A percentile compares a stretch with the other conserved stretches of the same genome.
phyloP scores from a whole-genome alignment of 23 tunicate species.

The Trididemnum miniatum region DNA sequence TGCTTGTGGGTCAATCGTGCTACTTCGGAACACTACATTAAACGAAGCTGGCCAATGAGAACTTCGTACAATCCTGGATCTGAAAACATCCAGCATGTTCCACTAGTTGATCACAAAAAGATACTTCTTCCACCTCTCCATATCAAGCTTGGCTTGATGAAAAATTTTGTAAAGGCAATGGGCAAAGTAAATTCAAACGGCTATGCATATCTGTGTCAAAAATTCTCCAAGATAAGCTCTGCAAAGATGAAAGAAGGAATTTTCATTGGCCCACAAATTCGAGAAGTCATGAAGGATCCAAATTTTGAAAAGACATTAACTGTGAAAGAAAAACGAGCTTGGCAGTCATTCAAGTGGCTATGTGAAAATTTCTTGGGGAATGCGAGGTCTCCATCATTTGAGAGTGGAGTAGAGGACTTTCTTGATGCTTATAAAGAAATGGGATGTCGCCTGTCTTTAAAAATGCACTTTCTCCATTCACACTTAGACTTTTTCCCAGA shows the following conservation, averaged over 20 bases:
- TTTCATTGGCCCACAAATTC: slow-evolving; percentile 34
- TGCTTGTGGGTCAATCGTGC: slow-evolving; percentile 11
- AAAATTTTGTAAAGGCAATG: slow-evolving; percentile 35
- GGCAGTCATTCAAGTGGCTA: slow-evolving; percentile 13
- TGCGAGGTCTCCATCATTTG: slow-evolving; percentile 13
- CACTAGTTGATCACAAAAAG: slow-evolving; percentile 13
- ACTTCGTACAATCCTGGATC: slow-evolving; percentile 13
- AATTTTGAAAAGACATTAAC: slow-evolving; percentile 18
- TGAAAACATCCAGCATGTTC: slow-evolving; percentile 6
- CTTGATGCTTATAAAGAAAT: slow-evolving; percentile 32
- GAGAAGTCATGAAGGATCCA: slow-evolving; percentile 21
- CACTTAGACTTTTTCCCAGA: slow-evolving; percentile 22
- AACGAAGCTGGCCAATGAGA: slow-evolving; percentile 1
- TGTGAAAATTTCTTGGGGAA: slow-evolving; percentile 21
- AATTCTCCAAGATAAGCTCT: neutral
- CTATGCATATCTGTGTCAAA: slow-evolving; percentile 19
- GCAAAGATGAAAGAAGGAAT: slow-evolving; percentile 26
- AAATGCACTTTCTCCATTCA: slow-evolving; percentile 46
- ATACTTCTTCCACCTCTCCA: slow-evolving; percentile 20
- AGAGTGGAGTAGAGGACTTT: slow-evolving; percentile 26
- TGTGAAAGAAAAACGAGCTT: slow-evolving; percentile 29
- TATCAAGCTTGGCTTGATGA: slow-evolving; percentile 26
- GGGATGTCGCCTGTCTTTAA: slow-evolving; percentile 17
- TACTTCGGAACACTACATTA: neutral
- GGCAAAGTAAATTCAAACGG: neutral